Percentiles rank a stretch among this genome's conserved stretches.
These are phyloP conservation scores for Andrena chrysosceles DNA, from an alignment of 2,888 invertebrate genomes.

Conservation along the genomic window DNA sequence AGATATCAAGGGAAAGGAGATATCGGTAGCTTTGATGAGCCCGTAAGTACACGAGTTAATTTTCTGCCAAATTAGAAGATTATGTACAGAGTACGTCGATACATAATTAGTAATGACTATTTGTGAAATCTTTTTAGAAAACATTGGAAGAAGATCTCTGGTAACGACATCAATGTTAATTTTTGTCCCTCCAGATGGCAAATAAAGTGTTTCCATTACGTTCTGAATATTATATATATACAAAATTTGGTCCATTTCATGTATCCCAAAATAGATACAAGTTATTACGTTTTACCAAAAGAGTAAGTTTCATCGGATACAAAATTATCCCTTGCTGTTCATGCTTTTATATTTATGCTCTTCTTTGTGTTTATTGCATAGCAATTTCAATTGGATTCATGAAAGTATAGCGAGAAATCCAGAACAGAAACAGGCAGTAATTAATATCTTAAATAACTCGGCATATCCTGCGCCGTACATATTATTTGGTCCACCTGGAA, in stretches of 20 bases:
- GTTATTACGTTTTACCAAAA: constrained; percentile 5
- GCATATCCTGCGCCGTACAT: constrained; percentile 91
- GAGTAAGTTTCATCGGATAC: constrained; percentile 33
- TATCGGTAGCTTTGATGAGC: background rate
- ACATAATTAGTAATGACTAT: constrained; percentile 26
- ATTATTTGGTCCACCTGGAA: constrained; percentile 95
- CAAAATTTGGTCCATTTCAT: constrained; percentile 58
- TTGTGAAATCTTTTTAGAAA: constrained; percentile 30
- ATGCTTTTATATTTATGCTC: background rate
- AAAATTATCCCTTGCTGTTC: constrained; percentile 2
- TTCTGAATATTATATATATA: constrained; percentile 53
- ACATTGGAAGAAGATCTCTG: rapidly evolving
- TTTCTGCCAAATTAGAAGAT: background rate
- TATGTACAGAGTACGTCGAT: background rate
- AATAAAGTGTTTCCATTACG: constrained; percentile 67
- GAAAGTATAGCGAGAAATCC: constrained; percentile 85
- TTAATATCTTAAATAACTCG: constrained; percentile 88
- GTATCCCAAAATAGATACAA: constrained; percentile 62
- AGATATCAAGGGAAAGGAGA: background rate
- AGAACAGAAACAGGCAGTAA: constrained; percentile 89
- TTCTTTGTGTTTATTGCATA: background rate
- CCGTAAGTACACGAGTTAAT: constrained; percentile 8
- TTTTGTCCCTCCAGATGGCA: constrained; percentile 60
- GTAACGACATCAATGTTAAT: constrained; percentile 53
- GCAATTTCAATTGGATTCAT: constrained; percentile 77